These are phyloP conservation scores for Scaptodrosophila lebanonensis DNA, from an alignment of 1,140 invertebrate genomes.

Conservation along the genomic window DNA sequence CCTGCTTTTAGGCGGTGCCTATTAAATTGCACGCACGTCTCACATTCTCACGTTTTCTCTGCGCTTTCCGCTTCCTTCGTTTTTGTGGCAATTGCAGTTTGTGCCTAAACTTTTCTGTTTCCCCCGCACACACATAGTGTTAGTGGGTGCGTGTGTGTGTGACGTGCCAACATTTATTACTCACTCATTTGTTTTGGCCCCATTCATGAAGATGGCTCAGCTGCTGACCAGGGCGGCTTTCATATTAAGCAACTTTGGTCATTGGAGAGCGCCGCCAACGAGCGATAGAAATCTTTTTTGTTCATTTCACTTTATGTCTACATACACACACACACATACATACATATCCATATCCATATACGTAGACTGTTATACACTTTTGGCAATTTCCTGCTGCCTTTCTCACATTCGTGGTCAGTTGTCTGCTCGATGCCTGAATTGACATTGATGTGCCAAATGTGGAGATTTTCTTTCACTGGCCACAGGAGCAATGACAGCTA, in stretches of 20 bases:
- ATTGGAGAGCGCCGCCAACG: slow-evolving; percentile 44
- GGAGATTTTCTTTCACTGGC: slow-evolving; percentile 57
- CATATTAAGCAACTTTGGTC: slow-evolving; percentile 72
- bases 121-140: too few species aligned
- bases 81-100: slow-evolving; percentile 56
- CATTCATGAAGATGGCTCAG: not conserved
- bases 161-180: slow-evolving; percentile 55
- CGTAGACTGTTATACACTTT: slow-evolving; percentile 35
- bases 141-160: too few species aligned
- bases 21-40: not conserved
- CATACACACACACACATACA: slow-evolving; percentile 23
- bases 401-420: slow-evolving; percentile 23
- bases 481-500: slow-evolving; percentile 8
- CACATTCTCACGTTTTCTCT: too few species aligned
- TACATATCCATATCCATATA: slow-evolving; percentile 11
- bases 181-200: slow-evolving; percentile 62
- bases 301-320: slow-evolving; percentile 74
- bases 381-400: slow-evolving; percentile 58
- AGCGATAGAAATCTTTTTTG: slow-evolving; percentile 71
- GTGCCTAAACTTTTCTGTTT: slow-evolving; percentile 50
- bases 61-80: slow-evolving; percentile 11
- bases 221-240: slow-evolving; percentile 41
- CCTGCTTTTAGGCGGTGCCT: slow-evolving; percentile 5
- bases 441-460: slow-evolving; percentile 74
- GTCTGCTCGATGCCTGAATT: slow-evolving; percentile 64